Evolutionary conservation across 2,797 vertebrate species (phyloP).

Genomic region (Tolypeutes matacus): DNA sequence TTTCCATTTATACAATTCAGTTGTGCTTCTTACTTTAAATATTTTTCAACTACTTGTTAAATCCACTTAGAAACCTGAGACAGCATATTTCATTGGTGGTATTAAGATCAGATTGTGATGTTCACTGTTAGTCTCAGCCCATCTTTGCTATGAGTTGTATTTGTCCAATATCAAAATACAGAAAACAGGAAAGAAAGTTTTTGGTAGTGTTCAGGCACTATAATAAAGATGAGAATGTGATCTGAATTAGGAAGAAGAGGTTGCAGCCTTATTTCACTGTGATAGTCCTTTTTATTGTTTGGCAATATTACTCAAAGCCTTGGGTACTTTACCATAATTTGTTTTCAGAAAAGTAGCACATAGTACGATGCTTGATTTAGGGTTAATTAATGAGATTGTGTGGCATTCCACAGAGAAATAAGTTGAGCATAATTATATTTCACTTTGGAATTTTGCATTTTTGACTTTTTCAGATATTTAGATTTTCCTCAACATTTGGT

Average conservation of each 20-base stretch:
- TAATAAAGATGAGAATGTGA: slow-evolving; percentile 1
- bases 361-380: slow-evolving; percentile 31
- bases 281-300: slow-evolving; percentile 3
- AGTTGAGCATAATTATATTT: slow-evolving; percentile 29
- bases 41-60: slow-evolving; percentile 36
- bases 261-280: not conserved
- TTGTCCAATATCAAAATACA: slow-evolving; percentile 37
- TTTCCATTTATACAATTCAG: not conserved
- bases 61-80: not conserved
- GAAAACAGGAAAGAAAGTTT: not conserved
- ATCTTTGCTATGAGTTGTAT: slow-evolving; percentile 43
- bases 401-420: slow-evolving; percentile 35
- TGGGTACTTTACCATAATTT: not conserved
- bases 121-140: slow-evolving; percentile 25
- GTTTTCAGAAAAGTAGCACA: slow-evolving; percentile 14
- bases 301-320: not conserved
- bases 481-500: slow-evolving; percentile 20
- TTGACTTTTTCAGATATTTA: slow-evolving; percentile 32
- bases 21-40: slow-evolving; percentile 39
- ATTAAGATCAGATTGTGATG: not conserved
- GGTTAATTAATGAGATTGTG: not conserved
- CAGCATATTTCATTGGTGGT: slow-evolving; percentile 32
- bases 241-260: slow-evolving; percentile 8
- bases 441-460: slow-evolving; percentile 25
- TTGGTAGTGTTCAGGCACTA: not conserved